Evolutionary conservation across 2,113 vertebrate species (phyloP).

Genomic region (Euleptes europaea): DNA sequence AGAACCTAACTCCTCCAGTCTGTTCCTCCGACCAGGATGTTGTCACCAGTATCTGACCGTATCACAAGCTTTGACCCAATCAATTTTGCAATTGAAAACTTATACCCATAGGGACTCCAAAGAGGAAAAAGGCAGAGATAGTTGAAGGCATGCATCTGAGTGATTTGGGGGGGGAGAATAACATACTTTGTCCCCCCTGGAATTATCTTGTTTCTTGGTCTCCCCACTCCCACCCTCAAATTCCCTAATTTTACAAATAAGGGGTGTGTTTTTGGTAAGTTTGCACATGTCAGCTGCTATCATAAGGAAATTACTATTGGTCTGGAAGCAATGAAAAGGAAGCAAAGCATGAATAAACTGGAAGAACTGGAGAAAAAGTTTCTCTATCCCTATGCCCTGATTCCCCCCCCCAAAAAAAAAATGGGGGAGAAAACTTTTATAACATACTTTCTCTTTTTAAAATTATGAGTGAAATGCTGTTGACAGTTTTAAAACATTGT

Average conservation of each 20-base stretch:
- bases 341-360: no score
- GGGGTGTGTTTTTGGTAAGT: background rate
- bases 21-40: no score
- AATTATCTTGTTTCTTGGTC: background rate
- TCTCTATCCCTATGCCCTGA: no score
- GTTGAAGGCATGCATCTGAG: background rate
- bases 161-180: background rate
- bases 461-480: no score
- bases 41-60: background rate
- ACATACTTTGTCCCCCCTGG: background rate
- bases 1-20: background rate
- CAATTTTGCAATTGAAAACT: background rate
- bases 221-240: background rate
- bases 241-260: no score
- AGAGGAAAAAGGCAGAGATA: background rate
- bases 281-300: background rate
- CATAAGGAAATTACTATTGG: background rate
- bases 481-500: no score
- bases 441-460: no score
- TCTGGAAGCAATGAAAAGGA: no score
- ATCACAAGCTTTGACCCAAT: background rate
- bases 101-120: background rate
- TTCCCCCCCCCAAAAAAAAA: no score
- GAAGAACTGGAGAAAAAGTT: no score
- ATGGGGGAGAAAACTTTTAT: no score